Base-by-base conservation (phyloP, 2,797 vertebrate genomes). In the Carapus acus region DNA sequence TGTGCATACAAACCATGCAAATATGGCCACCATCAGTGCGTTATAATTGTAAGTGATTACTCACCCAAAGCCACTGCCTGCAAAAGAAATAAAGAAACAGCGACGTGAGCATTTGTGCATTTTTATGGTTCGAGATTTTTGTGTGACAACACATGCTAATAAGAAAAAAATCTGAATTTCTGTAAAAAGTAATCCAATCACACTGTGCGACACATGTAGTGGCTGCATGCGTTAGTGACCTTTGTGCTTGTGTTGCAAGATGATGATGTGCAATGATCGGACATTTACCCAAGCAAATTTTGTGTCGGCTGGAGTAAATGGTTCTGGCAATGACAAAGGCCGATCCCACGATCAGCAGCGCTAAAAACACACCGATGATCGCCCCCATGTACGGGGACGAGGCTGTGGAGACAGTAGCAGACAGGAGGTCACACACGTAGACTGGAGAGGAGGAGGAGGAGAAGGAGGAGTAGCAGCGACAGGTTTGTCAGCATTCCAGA, bases 251-350 rank as follows among this genome's bases (percentile, higher is more conserved):
- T 18, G 15, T 5, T 15, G 8, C 6, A 52, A 8, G n/a, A n/a
- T n/a, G n/a, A 46, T 6, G 5, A 13, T 7, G 1, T 34, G 14
- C 19, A 0, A 8, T 1, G 34, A 33, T 31, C 9, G 37, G 7
- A 33, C 5, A 23, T 2, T 62, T 85, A 90, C 88, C 85, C 1
- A 89, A 74, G 50, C 87, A 90, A 14, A 90, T 80, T 7, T 52
- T 47, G 74, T 89, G 79, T 31, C 88, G 80, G 41, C 64, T 83
- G 37, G 69, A 71, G 64, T 86, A 89, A 12, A 80, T 2, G 0
- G 58, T 59, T 23, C 81, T 80, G 2, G 85, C 86, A 2, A 86
- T 4, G 20, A 78, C 12, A 6, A 61, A 31, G 13, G 80, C 76
- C 0, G 49, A 73, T 13, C 68, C 85, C 31, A 86, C 57, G 8